Base-by-base conservation (phyloP, 2,113 vertebrate species). In the Genyomyrus donnyi region DNA sequence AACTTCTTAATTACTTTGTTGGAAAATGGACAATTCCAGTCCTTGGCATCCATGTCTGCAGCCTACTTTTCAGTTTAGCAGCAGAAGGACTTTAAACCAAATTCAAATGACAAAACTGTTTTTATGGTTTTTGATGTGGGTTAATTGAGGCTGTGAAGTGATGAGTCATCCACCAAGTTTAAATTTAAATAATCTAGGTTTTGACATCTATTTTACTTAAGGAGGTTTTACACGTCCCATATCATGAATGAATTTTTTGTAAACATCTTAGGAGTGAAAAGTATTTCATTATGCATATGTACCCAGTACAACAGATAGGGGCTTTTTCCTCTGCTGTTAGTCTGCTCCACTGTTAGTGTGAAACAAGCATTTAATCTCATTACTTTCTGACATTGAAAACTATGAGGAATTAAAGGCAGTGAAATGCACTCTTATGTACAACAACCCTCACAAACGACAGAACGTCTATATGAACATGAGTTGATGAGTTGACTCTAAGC, bases 321-420 rank as follows among this genome's bases (percentile, higher is more conserved):
- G 4, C 45, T 27, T 35, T 58, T 39, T 5, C 52, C 35, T 92
- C 91, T 91, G 88, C 53, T 56, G 5, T 21, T 56, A 56, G 5
- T 56, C 53, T 89, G 35, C 84, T 53, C 56, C 9, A 92, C 91
- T 92, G 90, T 48, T 90, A 85, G 89, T 21, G 1, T 93, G 94
- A 94, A 91, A 91, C 91, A 90, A 90, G 91, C 91, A 90, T 90
- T 84, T 95, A 93, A 95, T 94, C 92, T 86, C 56, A 94, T 95
- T 95, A 94, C 91, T 91, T 92, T 88, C 91, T 92, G 91, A 91
- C 90, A 50, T 31, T 83, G 39, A 83, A 45, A 91, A 88, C 90
- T 48, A 88, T 80, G 50, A 91, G 88, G 91, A 94, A 93, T 92
- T 92, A 93, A 93, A 88, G 92, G 74, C 87, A 80, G 48, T 49